Evolutionary conservation across 2,113 vertebrate species (phyloP).

Genomic region (Romanogobio albipinnatus): DNA sequence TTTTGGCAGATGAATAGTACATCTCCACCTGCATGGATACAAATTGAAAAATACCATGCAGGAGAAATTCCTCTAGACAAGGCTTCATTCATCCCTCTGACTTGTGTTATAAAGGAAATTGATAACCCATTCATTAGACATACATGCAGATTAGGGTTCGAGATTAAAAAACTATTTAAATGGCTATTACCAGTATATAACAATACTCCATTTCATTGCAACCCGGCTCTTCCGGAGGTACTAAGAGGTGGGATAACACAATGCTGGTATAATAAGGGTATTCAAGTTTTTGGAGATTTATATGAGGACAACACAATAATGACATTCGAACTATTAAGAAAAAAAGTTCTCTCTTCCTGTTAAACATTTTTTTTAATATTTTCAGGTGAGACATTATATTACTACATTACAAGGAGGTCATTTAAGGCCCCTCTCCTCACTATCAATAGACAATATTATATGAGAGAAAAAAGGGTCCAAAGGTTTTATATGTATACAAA

Average conservation of each 20-base stretch:
- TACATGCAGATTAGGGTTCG: neutral
- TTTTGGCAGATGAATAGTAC: neutral
- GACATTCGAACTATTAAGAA: too few species aligned
- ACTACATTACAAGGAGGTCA: neutral
- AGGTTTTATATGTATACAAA: neutral
- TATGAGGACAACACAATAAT: too few species aligned
- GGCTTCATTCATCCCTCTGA: too few species aligned
- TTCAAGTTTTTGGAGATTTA: neutral
- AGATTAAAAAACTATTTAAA: neutral
- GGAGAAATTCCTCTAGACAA: too few species aligned
- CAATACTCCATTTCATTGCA: neutral
- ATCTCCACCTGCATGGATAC: too few species aligned
- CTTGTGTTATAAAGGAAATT: too few species aligned
- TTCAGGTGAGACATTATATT: slow-evolving; percentile 10
- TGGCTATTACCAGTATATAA: neutral
- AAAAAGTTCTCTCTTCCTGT: too few species aligned
- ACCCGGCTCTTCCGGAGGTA: neutral
- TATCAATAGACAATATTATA: neutral
- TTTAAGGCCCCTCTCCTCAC: neutral
- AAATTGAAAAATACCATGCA: too few species aligned
- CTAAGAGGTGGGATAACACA: slow-evolving; percentile 1
- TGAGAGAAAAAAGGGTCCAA: neutral
- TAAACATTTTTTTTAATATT: slow-evolving; percentile 22
- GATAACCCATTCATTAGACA: too few species aligned
- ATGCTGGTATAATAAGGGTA: neutral